These are phyloP conservation scores for Timema cristinae DNA, from an alignment of 2,888 invertebrate genomes.

Conservation along the genomic window DNA sequence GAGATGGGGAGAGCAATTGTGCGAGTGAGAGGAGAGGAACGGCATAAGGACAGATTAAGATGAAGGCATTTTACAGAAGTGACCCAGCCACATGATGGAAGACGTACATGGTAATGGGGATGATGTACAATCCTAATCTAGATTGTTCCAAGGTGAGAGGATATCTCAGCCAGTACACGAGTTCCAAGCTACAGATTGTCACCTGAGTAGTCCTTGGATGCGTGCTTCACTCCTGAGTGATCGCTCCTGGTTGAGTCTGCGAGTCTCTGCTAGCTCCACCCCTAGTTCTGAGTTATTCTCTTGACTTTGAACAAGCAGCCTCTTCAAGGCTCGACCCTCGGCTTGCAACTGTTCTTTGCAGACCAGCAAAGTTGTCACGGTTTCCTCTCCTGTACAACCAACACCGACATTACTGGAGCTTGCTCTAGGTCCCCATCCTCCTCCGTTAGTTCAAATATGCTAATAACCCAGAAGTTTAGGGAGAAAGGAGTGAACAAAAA, in stretches of 20 bases:
- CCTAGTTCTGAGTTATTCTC: constrained; percentile 52
- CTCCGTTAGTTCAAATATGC: too few species aligned
- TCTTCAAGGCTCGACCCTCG: constrained; percentile 34
- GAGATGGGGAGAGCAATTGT: too few species aligned
- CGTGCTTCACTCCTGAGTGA: constrained; percentile 46
- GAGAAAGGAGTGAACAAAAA: not conserved
- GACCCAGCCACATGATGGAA: too few species aligned
- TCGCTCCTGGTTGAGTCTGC: constrained; percentile 37
- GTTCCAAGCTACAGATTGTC: constrained; percentile 25
- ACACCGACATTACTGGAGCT: too few species aligned
- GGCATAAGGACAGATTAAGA: too few species aligned
- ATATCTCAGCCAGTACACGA: too few species aligned
- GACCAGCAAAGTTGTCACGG: constrained; percentile 30
- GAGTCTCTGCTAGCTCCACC: constrained; percentile 49
- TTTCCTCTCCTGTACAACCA: constrained; percentile 26
- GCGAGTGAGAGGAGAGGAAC: too few species aligned
- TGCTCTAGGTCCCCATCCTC: too few species aligned
- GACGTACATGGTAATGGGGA: too few species aligned
- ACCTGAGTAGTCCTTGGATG: constrained; percentile 62
- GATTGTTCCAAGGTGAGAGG: too few species aligned
- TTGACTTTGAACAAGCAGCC: constrained; percentile 47
- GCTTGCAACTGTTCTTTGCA: constrained; percentile 30
- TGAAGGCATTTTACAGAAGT: too few species aligned
- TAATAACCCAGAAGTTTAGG: not conserved
- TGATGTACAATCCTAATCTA: too few species aligned